phyloP scores from a whole-genome alignment of 2,113 vertebrate species.

The Phoenicopterus ruber region DNA sequence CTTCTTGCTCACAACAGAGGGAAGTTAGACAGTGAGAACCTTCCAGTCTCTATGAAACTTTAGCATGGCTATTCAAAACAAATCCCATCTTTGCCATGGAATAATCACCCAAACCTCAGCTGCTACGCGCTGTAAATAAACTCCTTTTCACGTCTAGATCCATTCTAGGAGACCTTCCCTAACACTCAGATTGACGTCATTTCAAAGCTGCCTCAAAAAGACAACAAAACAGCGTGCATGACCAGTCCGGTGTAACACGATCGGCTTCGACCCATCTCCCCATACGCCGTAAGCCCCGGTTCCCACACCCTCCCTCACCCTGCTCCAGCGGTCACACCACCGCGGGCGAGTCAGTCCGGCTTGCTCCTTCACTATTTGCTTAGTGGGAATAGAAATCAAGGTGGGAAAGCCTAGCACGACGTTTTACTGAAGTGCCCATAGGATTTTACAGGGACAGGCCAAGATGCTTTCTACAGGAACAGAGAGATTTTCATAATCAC shows the following conservation, averaged over 20 bases:
- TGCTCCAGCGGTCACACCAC: neutral
- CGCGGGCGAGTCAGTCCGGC: neutral
- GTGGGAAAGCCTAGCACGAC: neutral
- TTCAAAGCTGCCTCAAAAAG: neutral
- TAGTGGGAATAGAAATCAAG: neutral
- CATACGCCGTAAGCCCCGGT: rapidly evolving
- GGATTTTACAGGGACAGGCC: neutral
- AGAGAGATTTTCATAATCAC: neutral
- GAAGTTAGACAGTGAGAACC: neutral
- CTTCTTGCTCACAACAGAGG: neutral
- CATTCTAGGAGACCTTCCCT: neutral
- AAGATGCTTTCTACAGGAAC: neutral
- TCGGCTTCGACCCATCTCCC: neutral
- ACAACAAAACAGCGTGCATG: neutral
- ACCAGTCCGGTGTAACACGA: neutral
- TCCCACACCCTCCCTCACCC: neutral
- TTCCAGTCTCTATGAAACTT: neutral
- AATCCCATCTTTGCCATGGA: neutral
- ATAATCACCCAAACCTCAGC: neutral
- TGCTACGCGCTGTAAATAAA: neutral
- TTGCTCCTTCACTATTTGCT: neutral
- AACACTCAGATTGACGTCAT: neutral
- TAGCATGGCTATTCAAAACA: neutral
- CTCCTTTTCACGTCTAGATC: neutral
- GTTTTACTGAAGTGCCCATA: rapidly evolving